Percentiles rank a stretch among this genome's conserved stretches.
Conservation (phyloP, 1,140 invertebrate species). For the Calosoma granatense region DNA sequence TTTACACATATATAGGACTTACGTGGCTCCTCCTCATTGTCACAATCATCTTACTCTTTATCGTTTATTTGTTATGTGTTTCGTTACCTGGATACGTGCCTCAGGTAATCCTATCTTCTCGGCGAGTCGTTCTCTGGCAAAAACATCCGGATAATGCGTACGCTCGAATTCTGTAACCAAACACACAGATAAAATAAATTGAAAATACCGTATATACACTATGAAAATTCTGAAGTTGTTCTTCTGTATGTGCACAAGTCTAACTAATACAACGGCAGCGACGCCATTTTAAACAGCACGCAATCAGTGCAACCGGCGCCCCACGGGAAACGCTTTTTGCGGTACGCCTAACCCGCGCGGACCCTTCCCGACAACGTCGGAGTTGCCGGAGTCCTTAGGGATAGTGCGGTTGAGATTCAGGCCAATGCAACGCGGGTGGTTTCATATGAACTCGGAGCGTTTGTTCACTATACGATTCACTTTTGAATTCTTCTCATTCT, state of each 20-base stretch:
- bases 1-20: constrained; percentile 10
- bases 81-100: constrained; percentile 87
- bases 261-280: background rate
- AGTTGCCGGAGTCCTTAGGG: too few relatives aligned
- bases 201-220: too few relatives aligned
- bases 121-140: constrained; percentile 89
- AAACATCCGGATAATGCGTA: constrained; percentile 90
- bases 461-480: too few relatives aligned
- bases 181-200: constrained; percentile 8
- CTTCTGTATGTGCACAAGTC: background rate
- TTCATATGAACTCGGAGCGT: too few relatives aligned
- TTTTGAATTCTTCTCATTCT: too few relatives aligned
- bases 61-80: constrained; percentile 1
- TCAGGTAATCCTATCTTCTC: constrained; percentile 95
- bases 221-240: background rate
- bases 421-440: too few relatives aligned
- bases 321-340: too few relatives aligned
- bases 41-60: constrained; percentile 1
- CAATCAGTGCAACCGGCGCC: too few relatives aligned
- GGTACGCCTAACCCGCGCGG: too few relatives aligned
- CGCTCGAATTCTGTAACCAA: constrained; percentile 49
- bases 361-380: too few relatives aligned
- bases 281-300: background rate
- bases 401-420: too few relatives aligned
- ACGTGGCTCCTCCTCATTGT: constrained; percentile 14